Evolutionary conservation across 2,797 vertebrate genomes (phyloP), one percentile per base, ranked within the genome.

Genomic region (Hafferia zeledoni): DNA sequence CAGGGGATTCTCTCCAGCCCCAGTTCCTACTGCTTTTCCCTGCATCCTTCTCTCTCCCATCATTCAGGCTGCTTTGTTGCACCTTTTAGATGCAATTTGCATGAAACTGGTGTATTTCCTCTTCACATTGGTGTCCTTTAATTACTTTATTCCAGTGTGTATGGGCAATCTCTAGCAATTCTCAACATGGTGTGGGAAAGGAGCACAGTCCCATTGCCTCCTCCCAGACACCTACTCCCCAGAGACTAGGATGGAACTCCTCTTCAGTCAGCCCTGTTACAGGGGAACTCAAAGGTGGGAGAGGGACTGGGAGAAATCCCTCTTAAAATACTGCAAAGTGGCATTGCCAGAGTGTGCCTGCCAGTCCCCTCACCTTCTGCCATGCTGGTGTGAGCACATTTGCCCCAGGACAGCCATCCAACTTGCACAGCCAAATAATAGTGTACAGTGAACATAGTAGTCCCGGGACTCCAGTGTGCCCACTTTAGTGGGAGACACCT

Each of bases 381-480:
- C 4, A 23, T 9, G 31, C 13, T 4, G 4, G 15, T 31, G 37
- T 0, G 6, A 71, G n/a, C 17, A 35, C 12, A 4, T 46, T 83
- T 57, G 33, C 22, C 43, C 46, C 11, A 2, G 60, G n/a, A 18
- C 3, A 7, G 24, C 28, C 0, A 0, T 25, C 0, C 0, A 39
- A 52, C 30, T 49, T 2, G 1, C 2, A 4, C 13, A 63, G 20
- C 24, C 47, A 61, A 56, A 33, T 44, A 28, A 25, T 17, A 20
- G 16, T 47, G 27, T 52, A 20, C 10, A 24, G 41, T 13, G 60
- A 71, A 57, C 2, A 0, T 4, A 0, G 18, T 15, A 10, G 43
- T 47, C 31, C 43, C 69, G 30, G 46, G 19, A 25, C 30, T 65
- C 41, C 1, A 5, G 43, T 8, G 30, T 2, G 1, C 19, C 46